Percentiles rank a stretch among this genome's conserved stretches.
Conservation (phyloP, 2,797 vertebrate genomes). For the Acestrorhynchus altus region DNA sequence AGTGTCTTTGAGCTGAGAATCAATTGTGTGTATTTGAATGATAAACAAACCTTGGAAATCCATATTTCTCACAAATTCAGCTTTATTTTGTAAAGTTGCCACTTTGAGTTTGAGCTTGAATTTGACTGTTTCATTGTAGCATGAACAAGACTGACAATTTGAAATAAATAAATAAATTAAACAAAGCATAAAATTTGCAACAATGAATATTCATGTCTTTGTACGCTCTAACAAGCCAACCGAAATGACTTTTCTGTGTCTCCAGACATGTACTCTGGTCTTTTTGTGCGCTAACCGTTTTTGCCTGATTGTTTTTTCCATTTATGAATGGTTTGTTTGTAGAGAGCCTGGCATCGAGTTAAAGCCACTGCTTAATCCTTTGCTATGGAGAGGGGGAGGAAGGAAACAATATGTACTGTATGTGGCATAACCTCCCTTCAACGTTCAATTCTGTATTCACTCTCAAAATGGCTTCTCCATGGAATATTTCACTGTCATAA, state of each 20-base stretch:
- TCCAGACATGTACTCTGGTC: slow-evolving; percentile 61
- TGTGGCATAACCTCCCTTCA: slow-evolving; percentile 68
- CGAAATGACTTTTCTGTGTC: slow-evolving; percentile 67
- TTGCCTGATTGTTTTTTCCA: slow-evolving; percentile 76
- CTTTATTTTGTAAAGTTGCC: not conserved
- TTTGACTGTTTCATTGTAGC: slow-evolving; percentile 41
- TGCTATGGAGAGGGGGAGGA: slow-evolving; percentile 66
- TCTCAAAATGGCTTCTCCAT: slow-evolving; percentile 68
- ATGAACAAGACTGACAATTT: slow-evolving; percentile 57
- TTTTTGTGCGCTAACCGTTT: slow-evolving; percentile 71
- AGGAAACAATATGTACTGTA: slow-evolving; percentile 67
- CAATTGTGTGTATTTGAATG: no score
- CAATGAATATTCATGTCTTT: slow-evolving; percentile 73
- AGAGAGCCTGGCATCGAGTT: slow-evolving; percentile 71
- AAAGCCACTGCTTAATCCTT: slow-evolving; percentile 74
- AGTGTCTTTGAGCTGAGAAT: not conserved
- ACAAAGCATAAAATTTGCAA: slow-evolving; percentile 60
- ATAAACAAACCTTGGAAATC: not conserved
- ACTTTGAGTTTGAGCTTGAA: not conserved
- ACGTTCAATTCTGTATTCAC: slow-evolving; percentile 45
- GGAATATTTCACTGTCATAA: slow-evolving; percentile 66
- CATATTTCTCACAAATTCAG: not conserved
- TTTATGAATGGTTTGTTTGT: slow-evolving; percentile 76
- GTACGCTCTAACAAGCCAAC: slow-evolving; percentile 65
- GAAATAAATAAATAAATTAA: slow-evolving; percentile 67